These are phyloP conservation scores for Neosilurus mollespiculum DNA, from an alignment of 2,797 vertebrate genomes.

Conservation along the genomic window DNA sequence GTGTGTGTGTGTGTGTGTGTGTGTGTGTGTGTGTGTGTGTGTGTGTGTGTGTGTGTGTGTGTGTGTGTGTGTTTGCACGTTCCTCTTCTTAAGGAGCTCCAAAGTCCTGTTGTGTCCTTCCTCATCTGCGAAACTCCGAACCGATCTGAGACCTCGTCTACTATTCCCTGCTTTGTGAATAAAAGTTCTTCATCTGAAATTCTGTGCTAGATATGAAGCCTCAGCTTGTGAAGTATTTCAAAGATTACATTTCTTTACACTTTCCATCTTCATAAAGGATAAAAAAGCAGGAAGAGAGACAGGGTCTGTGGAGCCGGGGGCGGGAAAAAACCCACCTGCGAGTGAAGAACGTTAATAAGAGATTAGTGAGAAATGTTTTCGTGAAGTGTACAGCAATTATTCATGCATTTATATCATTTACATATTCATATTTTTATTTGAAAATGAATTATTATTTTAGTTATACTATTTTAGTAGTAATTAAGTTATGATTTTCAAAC, in stretches of 20 bases:
- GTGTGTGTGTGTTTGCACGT: too few relatives aligned
- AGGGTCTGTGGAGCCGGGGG: neutral
- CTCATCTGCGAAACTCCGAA: neutral
- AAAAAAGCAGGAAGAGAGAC: neutral
- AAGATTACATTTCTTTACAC: constrained; percentile 22
- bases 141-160: constrained; percentile 3
- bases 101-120: neutral
- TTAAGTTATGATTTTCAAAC: neutral
- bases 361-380: neutral
- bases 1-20: constrained; percentile 6
- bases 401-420: neutral
- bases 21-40: too few relatives aligned
- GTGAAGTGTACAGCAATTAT: neutral
- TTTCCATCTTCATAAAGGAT: neutral
- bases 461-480: too few relatives aligned
- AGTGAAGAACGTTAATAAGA: neutral
- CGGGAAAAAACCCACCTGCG: neutral
- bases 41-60: too few relatives aligned
- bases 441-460: neutral
- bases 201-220: too few relatives aligned
- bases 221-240: constrained; percentile 8
- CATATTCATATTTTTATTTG: neutral
- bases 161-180: neutral
- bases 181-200: neutral
- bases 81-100: neutral